phyloP scores from a whole-genome alignment of 1,140 invertebrate genomes.

The Holcopasites calliopsidis region DNA sequence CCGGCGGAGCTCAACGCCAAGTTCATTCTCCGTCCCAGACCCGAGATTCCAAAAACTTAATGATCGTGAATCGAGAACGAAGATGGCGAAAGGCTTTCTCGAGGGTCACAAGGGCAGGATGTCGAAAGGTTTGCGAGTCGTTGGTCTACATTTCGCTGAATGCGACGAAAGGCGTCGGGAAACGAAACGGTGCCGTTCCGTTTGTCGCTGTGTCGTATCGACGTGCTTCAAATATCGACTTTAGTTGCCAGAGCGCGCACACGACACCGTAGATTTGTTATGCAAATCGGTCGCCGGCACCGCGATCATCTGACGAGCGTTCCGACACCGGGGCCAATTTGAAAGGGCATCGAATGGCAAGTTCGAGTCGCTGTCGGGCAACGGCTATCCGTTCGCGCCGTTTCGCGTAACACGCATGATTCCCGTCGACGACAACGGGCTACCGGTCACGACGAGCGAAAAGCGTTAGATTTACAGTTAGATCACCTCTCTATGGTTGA shows the following conservation, averaged over 20 bases:
- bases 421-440: slow-evolving; percentile 38
- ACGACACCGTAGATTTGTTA: slow-evolving; percentile 52
- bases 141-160: slow-evolving; percentile 4
- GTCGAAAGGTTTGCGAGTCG: neutral
- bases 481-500: slow-evolving; percentile 43
- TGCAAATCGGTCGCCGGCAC: slow-evolving; percentile 48
- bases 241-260: too few species aligned
- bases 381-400: neutral
- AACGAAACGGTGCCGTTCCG: neutral
- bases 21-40: too few species aligned
- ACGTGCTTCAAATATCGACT: slow-evolving; percentile 41
- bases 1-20: neutral
- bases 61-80: neutral
- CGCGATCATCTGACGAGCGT: slow-evolving; percentile 31
- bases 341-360: slow-evolving; percentile 29
- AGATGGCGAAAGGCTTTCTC: neutral
- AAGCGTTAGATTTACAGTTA: slow-evolving; percentile 70
- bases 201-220: neutral
- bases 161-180: neutral
- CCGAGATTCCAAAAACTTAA: neutral
- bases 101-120: slow-evolving; percentile 3
- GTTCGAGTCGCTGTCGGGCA: slow-evolving; percentile 7
- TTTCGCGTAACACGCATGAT: slow-evolving; percentile 40
- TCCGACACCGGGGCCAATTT: neutral
- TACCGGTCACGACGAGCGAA: slow-evolving; percentile 12